Evolutionary conservation across 2,797 vertebrate genomes (phyloP).

Genomic region (Typhlichthys eigenmanni): DNA sequence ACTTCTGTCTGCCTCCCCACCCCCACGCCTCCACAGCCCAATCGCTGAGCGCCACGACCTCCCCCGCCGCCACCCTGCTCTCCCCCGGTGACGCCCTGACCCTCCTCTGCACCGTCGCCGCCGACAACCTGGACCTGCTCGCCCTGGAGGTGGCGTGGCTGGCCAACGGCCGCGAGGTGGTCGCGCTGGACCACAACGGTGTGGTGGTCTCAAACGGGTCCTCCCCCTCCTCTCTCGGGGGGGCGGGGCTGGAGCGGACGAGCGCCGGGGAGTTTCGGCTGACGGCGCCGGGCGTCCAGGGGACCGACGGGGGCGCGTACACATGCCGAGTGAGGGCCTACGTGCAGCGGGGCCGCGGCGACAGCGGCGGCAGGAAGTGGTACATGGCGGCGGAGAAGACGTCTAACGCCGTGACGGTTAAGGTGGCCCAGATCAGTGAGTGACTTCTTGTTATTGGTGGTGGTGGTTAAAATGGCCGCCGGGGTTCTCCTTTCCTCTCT

Average conservation of each 20-base stretch:
- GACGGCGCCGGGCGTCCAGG: conserved; percentile 73
- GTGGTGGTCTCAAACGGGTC: conserved; percentile 77
- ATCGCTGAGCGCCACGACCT: conserved; percentile 79
- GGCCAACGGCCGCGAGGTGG: conserved; percentile 74
- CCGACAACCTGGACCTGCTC: conserved; percentile 76
- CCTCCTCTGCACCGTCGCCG: conserved; percentile 83
- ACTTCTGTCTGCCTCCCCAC: not conserved
- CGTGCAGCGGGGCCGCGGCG: conserved; percentile 64
- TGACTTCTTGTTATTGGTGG: conserved; percentile 12
- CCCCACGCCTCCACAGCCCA: conserved; percentile 54
- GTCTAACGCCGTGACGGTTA: conserved; percentile 79
- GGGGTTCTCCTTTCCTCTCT: too few relatives aligned
- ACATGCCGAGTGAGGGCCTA: conserved; percentile 83
- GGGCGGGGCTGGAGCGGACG: conserved; percentile 72
- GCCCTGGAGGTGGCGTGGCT: conserved; percentile 86
- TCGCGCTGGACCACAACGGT: conserved; percentile 81
- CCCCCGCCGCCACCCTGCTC: conserved; percentile 54
- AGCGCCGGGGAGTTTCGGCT: conserved; percentile 80
- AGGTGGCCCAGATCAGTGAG: conserved; percentile 84
- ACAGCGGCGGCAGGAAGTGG: conserved; percentile 80
- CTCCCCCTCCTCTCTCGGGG: conserved; percentile 12
- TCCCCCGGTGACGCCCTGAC: conserved; percentile 79
- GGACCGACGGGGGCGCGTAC: conserved; percentile 81
- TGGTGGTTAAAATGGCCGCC: too few relatives aligned
- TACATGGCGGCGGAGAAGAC: conserved; percentile 84